Conservation (phyloP, 35 echinoderm and acorn worm species). For the Apostichopus parvimensis region DNA sequence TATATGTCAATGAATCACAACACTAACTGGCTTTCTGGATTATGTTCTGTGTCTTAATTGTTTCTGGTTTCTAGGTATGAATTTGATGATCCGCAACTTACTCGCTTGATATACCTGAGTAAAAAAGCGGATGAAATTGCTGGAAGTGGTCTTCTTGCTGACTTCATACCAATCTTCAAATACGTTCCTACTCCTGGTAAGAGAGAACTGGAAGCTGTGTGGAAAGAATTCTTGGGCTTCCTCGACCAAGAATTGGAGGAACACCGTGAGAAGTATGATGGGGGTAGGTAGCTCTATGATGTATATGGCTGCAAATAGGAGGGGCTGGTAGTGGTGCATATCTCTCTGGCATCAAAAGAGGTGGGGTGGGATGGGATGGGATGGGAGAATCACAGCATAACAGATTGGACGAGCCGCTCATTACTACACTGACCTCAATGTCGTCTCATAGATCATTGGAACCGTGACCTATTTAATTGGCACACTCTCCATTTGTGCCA, state of each 20-base stretch:
- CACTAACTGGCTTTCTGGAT: background rate
- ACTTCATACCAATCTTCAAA: conserved; percentile 26
- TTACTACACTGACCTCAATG: background rate
- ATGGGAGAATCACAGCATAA: background rate
- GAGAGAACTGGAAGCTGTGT: background rate
- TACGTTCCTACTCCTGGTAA: conserved; percentile 10
- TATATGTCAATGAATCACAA: background rate
- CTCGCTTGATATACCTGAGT: background rate
- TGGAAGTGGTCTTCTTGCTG: conserved; percentile 27
- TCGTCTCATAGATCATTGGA: background rate
- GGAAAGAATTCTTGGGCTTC: background rate
- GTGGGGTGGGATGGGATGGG: no score
- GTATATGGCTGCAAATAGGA: background rate
- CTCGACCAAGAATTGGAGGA: conserved; percentile 11
- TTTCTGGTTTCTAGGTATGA: conserved; percentile 2
- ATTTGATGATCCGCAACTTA: conserved; percentile 26
- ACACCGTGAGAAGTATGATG: conserved; percentile 24
- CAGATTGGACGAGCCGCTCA: background rate
- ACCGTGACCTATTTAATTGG: no score
- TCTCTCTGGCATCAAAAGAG: no score
- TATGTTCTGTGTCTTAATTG: background rate
- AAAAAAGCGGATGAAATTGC: background rate
- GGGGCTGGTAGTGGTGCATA: no score
- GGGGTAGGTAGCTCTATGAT: background rate
- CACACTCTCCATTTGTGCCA: no score